These are phyloP conservation scores for Pongo pygmaeus DNA, from an alignment of 2,113 vertebrate genomes.

Conservation along the genomic window DNA sequence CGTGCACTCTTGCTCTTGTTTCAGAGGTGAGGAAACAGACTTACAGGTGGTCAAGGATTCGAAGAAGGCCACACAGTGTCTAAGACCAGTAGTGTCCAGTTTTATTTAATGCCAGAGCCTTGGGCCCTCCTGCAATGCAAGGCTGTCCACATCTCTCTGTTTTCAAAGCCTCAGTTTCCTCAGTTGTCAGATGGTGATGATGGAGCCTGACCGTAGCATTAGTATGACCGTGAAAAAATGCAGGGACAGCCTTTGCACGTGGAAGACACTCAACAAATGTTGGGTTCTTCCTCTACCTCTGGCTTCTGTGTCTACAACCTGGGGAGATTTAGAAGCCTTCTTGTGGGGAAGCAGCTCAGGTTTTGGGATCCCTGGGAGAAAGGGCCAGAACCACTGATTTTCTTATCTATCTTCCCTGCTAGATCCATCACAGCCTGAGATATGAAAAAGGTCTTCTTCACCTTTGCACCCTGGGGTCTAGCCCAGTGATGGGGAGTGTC, in stretches of 20 bases:
- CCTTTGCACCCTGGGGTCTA: background rate
- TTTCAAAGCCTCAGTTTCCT: background rate
- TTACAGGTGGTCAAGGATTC: background rate
- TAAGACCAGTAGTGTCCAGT: background rate
- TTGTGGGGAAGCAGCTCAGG: background rate
- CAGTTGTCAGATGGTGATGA: background rate
- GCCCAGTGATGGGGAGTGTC: background rate
- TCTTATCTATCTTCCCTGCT: background rate
- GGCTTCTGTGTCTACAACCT: background rate
- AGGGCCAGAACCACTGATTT: background rate
- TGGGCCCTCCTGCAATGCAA: background rate
- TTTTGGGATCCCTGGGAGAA: background rate
- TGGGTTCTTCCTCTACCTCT: background rate
- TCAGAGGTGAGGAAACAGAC: slow-evolving; percentile 6
- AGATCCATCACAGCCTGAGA: background rate
- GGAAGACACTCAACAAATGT: background rate
- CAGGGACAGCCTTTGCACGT: background rate
- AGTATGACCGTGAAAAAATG: background rate
- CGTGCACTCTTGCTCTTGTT: background rate
- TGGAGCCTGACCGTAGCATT: background rate
- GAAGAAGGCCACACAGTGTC: background rate
- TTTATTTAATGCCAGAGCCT: background rate
- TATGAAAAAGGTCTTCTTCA: background rate
- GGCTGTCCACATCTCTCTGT: background rate
- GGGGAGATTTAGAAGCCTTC: background rate